Percentiles rank a stretch among this genome's conserved stretches.
Conservation (phyloP, 2,888 invertebrate species). For the Dasysyrphus tricinctus region DNA sequence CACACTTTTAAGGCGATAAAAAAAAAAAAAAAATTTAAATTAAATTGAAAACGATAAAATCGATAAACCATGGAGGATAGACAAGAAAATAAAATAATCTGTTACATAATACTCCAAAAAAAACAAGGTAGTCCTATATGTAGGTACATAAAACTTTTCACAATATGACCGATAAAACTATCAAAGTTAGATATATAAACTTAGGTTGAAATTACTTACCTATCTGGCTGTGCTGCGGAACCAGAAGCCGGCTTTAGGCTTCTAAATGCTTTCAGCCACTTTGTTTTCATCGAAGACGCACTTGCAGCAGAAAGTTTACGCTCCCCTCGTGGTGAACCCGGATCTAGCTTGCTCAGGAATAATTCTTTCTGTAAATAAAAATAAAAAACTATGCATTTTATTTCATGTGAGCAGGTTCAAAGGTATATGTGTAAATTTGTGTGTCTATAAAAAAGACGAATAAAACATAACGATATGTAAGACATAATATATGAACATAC, state of each 20-base stretch:
- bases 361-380: slow-evolving; percentile 90
- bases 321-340: slow-evolving; percentile 87
- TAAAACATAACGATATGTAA: too few relatives aligned
- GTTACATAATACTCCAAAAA: neutral
- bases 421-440: neutral
- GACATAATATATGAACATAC: too few relatives aligned
- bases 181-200: slow-evolving; percentile 30
- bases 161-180: slow-evolving; percentile 36
- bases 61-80: slow-evolving; percentile 37
- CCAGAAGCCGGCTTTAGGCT: slow-evolving; percentile 93
- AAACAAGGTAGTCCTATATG: neutral
- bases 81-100: neutral
- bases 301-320: slow-evolving; percentile 94
- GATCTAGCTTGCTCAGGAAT: slow-evolving; percentile 90
- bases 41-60: slow-evolving; percentile 43
- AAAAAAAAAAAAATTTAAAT: slow-evolving; percentile 20
- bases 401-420: neutral
- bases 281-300: slow-evolving; percentile 96
- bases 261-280: slow-evolving; percentile 98
- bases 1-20: slow-evolving; percentile 53
- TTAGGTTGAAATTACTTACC: slow-evolving; percentile 85
- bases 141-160: slow-evolving; percentile 31
- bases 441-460: neutral
- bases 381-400: slow-evolving; percentile 28
- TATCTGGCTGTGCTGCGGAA: slow-evolving; percentile 85